These are phyloP conservation scores for Tyrophagus putrescentiae DNA, from an alignment of 1,140 invertebrate genomes.

Conservation along the genomic window DNA sequence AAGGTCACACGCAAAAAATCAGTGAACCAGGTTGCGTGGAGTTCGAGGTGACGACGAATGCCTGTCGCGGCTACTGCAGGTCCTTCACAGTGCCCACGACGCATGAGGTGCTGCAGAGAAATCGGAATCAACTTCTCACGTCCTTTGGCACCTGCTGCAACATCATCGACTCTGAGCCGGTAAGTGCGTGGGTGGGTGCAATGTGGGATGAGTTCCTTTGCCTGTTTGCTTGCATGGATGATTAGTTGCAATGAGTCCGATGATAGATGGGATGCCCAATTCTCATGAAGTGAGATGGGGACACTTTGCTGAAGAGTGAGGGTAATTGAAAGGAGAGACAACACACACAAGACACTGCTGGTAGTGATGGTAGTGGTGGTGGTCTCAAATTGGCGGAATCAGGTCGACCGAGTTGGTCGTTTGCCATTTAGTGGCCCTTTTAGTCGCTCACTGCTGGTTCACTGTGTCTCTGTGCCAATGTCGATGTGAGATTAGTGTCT, in stretches of 20 bases:
- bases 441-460: too few species aligned
- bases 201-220: neutral
- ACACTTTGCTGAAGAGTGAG: too few species aligned
- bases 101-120: constrained; percentile 39
- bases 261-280: neutral
- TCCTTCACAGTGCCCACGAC: constrained; percentile 54
- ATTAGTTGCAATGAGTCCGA: neutral
- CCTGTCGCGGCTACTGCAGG: constrained; percentile 67
- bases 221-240: neutral
- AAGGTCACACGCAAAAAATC: constrained; percentile 59
- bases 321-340: too few species aligned
- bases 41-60: constrained; percentile 67
- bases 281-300: neutral
- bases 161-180: constrained; percentile 68
- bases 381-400: too few species aligned
- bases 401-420: too few species aligned
- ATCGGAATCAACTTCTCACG: constrained; percentile 54
- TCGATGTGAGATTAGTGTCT: too few species aligned
- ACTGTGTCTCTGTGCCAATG: too few species aligned
- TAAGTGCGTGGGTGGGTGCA: constrained; percentile 36
- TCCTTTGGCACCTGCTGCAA: constrained; percentile 75
- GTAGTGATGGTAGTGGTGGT: too few species aligned
- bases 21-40: constrained; percentile 64
- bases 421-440: too few species aligned
- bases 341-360: too few species aligned